Evolutionary conservation across 2,888 invertebrate genomes (phyloP), one percentile per base, ranked within the genome.

Genomic region (Acholoe squamosa): DNA sequence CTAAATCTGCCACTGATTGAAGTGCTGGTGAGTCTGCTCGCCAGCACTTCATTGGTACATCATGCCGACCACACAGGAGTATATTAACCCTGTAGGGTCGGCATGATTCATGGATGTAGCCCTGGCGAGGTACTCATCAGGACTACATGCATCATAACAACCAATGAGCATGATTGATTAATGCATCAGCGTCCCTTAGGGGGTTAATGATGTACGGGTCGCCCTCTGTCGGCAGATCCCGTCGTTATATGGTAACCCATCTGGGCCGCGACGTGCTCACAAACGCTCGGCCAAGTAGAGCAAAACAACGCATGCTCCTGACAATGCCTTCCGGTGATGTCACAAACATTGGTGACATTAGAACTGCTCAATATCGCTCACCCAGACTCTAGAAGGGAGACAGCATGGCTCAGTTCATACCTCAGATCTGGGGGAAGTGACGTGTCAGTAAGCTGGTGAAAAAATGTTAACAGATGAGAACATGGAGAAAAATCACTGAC

Each of bases 161-260:
- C n/a, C n/a, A n/a, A n/a, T n/a, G n/a, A n/a, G n/a, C n/a, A n/a
- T n/a, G n/a, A n/a, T n/a, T n/a, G n/a, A n/a, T n/a, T n/a, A n/a
- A n/a, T n/a, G n/a, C n/a, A n/a, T n/a, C n/a, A n/a, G n/a, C n/a
- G n/a, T n/a, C n/a, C n/a, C n/a, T n/a, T n/a, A n/a, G n/a, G n/a
- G n/a, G n/a, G n/a, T n/a, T n/a, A n/a, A 34, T 71, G 71, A 71
- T 71, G 28, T 71, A 71, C 71, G 28, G 1, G 71, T 28, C 28
- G 61, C 22, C n/a, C 22, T 19, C 61, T 14, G 61, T 61, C 61
- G 61, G 22, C 61, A 61, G 5, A n/a, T n/a, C 31, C 71, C 5
- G 71, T 71, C 31, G 28, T 28, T 28, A n/a, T n/a, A n/a, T 7
- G 71, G 71, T 71, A 71, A 71, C 71, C 71, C n/a, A 71, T 28